phyloP scores from a whole-genome alignment of 2,888 invertebrate genomes.

The Rhamnusium bicolor region DNA sequence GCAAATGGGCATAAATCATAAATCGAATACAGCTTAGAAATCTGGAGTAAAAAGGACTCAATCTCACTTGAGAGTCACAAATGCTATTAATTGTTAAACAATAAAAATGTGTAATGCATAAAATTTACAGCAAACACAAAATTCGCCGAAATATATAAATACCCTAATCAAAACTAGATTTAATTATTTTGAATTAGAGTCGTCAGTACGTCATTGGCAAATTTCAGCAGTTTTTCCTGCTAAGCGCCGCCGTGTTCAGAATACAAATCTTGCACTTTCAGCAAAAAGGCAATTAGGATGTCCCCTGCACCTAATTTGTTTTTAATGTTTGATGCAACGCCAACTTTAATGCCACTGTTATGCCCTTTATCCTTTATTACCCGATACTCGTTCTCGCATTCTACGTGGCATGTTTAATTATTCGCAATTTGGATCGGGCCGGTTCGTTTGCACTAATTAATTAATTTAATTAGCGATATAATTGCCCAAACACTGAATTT shows the following conservation, averaged over 20 bases:
- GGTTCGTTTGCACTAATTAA: conserved; percentile 38
- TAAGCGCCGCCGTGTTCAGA: neutral
- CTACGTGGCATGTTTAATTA: conserved; percentile 47
- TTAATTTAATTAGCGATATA: conserved; percentile 43
- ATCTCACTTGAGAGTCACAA: no score
- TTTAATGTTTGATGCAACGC: conserved; percentile 44
- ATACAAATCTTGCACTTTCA: conserved; percentile 21
- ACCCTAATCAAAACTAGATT: neutral
- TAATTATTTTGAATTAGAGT: conserved; percentile 1
- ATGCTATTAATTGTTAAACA: no score
- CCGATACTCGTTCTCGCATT: conserved; percentile 39
- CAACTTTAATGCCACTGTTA: conserved; percentile 32
- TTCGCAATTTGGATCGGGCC: conserved; percentile 36
- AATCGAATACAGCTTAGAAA: no score
- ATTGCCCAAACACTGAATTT: conserved; percentile 32
- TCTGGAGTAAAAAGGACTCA: no score
- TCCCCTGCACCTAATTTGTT: conserved; percentile 41
- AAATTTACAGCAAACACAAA: neutral
- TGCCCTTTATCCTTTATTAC: conserved; percentile 30
- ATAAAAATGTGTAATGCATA: no score
- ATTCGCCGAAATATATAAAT: neutral
- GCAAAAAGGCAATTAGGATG: conserved; percentile 34
- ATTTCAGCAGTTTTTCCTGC: neutral
- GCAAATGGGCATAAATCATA: no score
- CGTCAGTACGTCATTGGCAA: neutral